Percentiles rank a stretch among this genome's conserved stretches.
These are phyloP conservation scores for Cecropterus lyciades DNA, from an alignment of 1,140 invertebrate species.

Conservation along the genomic window DNA sequence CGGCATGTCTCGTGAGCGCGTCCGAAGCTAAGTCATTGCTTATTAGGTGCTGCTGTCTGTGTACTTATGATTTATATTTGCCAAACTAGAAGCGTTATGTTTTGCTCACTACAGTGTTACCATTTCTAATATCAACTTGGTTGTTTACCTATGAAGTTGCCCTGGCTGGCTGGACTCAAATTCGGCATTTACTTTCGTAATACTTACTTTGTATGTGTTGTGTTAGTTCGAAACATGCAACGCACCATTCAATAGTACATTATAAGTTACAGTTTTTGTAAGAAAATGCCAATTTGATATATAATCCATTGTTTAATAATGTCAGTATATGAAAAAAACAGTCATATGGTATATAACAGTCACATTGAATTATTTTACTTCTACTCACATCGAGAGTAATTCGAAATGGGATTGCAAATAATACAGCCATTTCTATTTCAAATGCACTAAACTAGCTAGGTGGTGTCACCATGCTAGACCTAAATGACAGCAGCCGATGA, in stretches of 20 bases:
- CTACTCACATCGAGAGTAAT: background rate
- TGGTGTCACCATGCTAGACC: conserved; percentile 76
- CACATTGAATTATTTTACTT: conserved; percentile 3
- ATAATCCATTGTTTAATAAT: background rate
- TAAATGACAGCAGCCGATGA: conserved; percentile 75
- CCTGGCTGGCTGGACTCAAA: conserved; percentile 23
- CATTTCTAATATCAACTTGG: conserved; percentile 53
- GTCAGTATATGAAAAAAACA: conserved; percentile 1
- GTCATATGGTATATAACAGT: background rate
- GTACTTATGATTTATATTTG: conserved; percentile 68
- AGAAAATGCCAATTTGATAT: conserved; percentile 36
- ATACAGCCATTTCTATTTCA: conserved; percentile 46
- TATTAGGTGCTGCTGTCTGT: conserved; percentile 65
- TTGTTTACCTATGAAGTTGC: conserved; percentile 4
- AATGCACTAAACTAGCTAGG: conserved; percentile 78
- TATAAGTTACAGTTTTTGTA: background rate
- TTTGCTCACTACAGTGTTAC: conserved; percentile 67
- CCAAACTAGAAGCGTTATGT: conserved; percentile 72
- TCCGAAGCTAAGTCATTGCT: conserved; percentile 61
- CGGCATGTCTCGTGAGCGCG: conserved; percentile 65
- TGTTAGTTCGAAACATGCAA: conserved; percentile 12
- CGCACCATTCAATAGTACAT: conserved; percentile 9
- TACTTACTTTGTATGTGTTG: conserved; percentile 16
- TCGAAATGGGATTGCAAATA: conserved; percentile 42
- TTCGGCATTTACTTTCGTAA: conserved; percentile 28